Evolutionary conservation across 2,113 vertebrate species (phyloP), one percentile per base, ranked within the genome.

Genomic region (Leucopsar rothschildi): DNA sequence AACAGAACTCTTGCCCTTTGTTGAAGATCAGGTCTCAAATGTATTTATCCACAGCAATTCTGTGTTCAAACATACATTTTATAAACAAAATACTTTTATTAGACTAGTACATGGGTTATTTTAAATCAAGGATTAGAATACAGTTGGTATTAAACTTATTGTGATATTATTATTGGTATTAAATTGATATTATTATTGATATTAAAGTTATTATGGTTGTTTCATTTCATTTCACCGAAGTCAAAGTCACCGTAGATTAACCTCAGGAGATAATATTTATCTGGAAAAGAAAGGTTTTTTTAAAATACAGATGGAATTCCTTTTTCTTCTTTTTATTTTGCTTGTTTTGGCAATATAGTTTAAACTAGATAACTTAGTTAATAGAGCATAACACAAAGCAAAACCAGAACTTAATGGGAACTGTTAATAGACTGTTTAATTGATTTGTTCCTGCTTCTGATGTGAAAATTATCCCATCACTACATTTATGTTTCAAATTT

Each of bases 81-180:
- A 60, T 90, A 90, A 90, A 93, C 44, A 96, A 95, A 95, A 86
- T 52, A 93, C 33, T 76, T 97, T 88, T 95, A 90, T 93, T 96
- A 88, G 50, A 91, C 76, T 78, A 84, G 31, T 33, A 93, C 60
- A 53, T 29, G 1, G 24, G 31, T 64, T 68, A 64, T 83, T 90
- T 92, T 53, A 90, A 93, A 79, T 72, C 23, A 82, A 92, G n/a
- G 89, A 69, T 71, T 76, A 91, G 82, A 88, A 86, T 65, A 61
- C 18, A 81, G 19, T 47, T 77, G 42, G 9, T 57, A 72, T 57
- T 69, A 75, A 68, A 75, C 3, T 50, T 28, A 52, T 28, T 52
- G 40, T 42, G 40, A 42, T 42, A 42, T 42, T 42, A 50, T 14
- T 50, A 28, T 17, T 29, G 17, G 28, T 52, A 52, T 28, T 52